Base-by-base conservation (phyloP, 2,113 vertebrate genomes). In the Nothocercus julius region DNA sequence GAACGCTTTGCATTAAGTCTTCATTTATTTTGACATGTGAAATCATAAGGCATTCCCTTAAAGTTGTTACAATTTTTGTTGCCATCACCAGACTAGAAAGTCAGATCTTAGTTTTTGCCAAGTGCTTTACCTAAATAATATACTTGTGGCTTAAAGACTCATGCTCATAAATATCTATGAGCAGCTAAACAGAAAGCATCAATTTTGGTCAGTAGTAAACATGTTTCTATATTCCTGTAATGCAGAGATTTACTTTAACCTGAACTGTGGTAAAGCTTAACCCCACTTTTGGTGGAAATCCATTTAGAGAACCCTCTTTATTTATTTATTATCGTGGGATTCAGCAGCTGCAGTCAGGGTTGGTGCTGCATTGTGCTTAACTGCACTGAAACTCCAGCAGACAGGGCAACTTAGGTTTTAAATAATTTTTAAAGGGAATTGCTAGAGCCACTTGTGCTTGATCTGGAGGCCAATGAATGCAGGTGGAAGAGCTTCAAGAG, bases 151-250 rank as follows among this genome's bases (percentile, higher is more conserved):
- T 63, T 64, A 44, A 81, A 84, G 44, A 25, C 40, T n/a, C 59
- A 74, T 86, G 92, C 44, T 94, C 28, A 82, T 85, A 75, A 89
- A 68, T 56, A 83, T 9, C 20, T 91, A 27, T 67, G 64, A 87
- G 40, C 27, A 76, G 14, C 30, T 63, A 83, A 79, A 5, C 13
- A 51, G 34, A 78, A 85, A 74, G 7, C 18, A 61, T 74, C 30
- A 40, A 20, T 69, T 91, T 22, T 69, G 38, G 5, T 73, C 47
- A 89, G 11, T 47, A 70, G 28, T 42, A 76, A 54, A 5, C 80
- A 5, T 61, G 8, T 70, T 91, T 91, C 49, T 51, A 2, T 75
- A 24, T 54, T 81, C 15, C 25, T 3, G 4, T 56, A 30, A 20
- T 13, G 34, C 18, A 28, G 16, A 44, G 21, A 30, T 16, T 86